Evolutionary conservation across 2,797 vertebrate genomes (phyloP), one percentile per base, ranked within the genome.

Genomic region (Halcyon smyrnensis): DNA sequence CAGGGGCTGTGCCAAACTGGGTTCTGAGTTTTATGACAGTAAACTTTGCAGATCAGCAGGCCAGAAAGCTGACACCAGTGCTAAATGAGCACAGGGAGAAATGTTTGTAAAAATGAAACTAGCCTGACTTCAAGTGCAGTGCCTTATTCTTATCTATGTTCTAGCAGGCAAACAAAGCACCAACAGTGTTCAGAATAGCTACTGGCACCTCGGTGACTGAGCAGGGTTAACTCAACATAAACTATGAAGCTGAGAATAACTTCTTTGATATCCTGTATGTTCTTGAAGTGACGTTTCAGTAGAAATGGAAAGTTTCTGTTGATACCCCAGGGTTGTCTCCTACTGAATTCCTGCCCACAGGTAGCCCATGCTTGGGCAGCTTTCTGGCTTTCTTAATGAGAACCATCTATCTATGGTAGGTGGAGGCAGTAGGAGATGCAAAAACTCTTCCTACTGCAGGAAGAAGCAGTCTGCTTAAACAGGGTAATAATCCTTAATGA

Each of bases 351-450:
- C 86, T 81, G 34, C 25, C 36, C 13, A 32, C 0, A 62, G 16
- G 25, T 69, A 74, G 20, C 14, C 36, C 4, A 0, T 59, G n/a
- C 32, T 88, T 88, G 32, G 37, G 45, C 32, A 84, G 16, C 15
- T 84, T 30, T 46, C 50, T 90, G 56, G 8, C 12, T 84, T 73
- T 30, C 19, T 43, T 67, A 18, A 34, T 67, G 36, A 73, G 82
- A 84, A 32, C 13, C 8, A 1, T 25, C 9, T 64, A 0, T 39
- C 18, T 4, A 0, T 65, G 43, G n/a, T 13, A 36, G 15, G 8
- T 60, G 43, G 25, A 80, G 48, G 43, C 1, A 1, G 6, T 41
- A 50, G 62, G 34, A 12, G 1, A 0, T 41, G 39, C 39, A 48
- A 39, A 81, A 91, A 36, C 11, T 24, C 27, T 32, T 56, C 10